A percentile compares a stretch with the other conserved stretches of the same genome.
phyloP scores from a whole-genome alignment of 1,140 invertebrate genomes.

The Procambarus clarkii region DNA sequence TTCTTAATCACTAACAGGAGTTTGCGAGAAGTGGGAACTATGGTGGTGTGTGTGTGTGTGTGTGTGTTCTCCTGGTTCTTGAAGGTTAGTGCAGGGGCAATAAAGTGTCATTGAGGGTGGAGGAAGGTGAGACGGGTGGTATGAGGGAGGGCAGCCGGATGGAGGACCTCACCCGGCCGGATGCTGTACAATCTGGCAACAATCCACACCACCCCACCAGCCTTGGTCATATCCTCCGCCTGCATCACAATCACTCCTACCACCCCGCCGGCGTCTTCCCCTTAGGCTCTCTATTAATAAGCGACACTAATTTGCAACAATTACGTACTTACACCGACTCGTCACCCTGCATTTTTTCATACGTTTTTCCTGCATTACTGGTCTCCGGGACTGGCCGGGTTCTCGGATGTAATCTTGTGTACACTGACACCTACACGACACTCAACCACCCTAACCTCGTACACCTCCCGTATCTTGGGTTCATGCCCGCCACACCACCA shows the following conservation, averaged over 20 bases:
- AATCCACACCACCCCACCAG: neutral
- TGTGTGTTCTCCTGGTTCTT: no score
- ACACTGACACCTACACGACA: no score
- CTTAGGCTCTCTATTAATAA: neutral
- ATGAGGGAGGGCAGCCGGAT: neutral
- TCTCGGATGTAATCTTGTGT: no score
- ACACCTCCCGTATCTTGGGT: no score
- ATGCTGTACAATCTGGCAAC: constrained; percentile 6
- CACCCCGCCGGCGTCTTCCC: neutral
- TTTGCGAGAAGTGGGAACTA: neutral
- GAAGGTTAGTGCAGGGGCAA: neutral
- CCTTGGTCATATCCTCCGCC: constrained; percentile 1
- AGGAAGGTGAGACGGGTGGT: neutral
- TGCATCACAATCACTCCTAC: neutral
- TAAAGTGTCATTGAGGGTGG: neutral
- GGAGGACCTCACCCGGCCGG: neutral
- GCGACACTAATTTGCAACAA: no score
- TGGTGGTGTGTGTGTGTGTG: no score
- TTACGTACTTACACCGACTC: no score
- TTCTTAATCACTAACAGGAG: neutral
- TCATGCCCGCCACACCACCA: no score
- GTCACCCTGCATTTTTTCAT: no score
- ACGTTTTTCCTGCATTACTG: no score
- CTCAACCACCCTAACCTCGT: no score
- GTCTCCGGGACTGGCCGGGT: no score